These are phyloP conservation scores for Antheraea assamensis DNA, from an alignment of 2,888 invertebrate genomes.

Conservation along the genomic window DNA sequence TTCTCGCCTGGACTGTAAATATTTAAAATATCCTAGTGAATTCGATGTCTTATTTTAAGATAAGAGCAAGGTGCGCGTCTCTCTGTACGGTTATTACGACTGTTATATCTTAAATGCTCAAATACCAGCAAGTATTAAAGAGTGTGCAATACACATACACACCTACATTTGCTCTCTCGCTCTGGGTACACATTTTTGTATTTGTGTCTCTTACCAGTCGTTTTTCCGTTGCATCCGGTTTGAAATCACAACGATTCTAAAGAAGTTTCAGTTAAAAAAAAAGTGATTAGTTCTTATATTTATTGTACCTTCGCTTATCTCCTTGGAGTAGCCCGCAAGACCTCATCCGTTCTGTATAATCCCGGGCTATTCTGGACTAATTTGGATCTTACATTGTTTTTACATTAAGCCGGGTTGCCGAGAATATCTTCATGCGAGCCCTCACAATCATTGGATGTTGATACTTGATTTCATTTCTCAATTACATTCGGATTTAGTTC, in stretches of 20 bases:
- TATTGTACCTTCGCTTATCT: not conserved
- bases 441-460: not conserved
- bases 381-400: not conserved
- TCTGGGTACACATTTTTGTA: no score
- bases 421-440: not conserved
- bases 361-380: not conserved
- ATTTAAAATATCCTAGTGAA: slow-evolving; percentile 6
- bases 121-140: no score
- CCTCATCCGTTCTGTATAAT: not conserved
- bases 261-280: no score
- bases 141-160: no score
- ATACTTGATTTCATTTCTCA: not conserved
- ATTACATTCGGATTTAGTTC: not conserved
- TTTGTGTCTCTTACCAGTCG: no score
- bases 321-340: not conserved
- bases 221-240: no score
- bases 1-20: slow-evolving; percentile 4
- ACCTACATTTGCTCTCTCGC: no score
- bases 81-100: not conserved
- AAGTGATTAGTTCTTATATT: not conserved
- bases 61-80: not conserved
- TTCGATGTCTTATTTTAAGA: not conserved
- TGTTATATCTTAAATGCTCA: slow-evolving; percentile 6
- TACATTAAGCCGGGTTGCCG: not conserved
- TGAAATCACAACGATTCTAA: no score